phyloP scores from a whole-genome alignment of 1,140 invertebrate species.

The Saccostrea echinata region DNA sequence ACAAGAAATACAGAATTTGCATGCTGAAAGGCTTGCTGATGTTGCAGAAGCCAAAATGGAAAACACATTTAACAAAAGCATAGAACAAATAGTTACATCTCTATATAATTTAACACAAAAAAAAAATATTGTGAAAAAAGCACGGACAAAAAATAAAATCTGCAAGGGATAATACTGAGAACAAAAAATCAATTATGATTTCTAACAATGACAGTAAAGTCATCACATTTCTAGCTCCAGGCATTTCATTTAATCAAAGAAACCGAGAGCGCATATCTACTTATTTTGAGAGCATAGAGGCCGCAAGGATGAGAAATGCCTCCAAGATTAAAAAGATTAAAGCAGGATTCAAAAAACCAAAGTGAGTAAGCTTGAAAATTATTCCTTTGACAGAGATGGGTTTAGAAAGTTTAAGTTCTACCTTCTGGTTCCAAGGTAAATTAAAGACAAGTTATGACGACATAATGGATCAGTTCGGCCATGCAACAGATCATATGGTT shows the following conservation, averaged over 20 bases:
- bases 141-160: background rate
- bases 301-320: background rate
- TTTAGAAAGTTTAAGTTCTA: background rate
- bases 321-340: background rate
- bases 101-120: background rate
- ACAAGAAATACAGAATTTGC: conserved; percentile 6
- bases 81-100: background rate
- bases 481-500: background rate
- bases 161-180: background rate
- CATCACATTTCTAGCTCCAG: background rate
- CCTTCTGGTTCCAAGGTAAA: background rate
- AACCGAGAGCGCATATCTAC: background rate
- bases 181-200: background rate
- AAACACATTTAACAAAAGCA: background rate
- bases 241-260: background rate
- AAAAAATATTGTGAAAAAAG: background rate
- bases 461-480: too few species aligned
- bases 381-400: background rate
- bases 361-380: background rate
- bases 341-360: background rate
- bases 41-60: background rate
- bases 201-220: background rate
- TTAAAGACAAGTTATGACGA: background rate
- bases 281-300: background rate
- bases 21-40: background rate